These are phyloP conservation scores for Hermatobates lingyangjiaoensis DNA, from an alignment of 1,140 invertebrate species.

Conservation along the genomic window DNA sequence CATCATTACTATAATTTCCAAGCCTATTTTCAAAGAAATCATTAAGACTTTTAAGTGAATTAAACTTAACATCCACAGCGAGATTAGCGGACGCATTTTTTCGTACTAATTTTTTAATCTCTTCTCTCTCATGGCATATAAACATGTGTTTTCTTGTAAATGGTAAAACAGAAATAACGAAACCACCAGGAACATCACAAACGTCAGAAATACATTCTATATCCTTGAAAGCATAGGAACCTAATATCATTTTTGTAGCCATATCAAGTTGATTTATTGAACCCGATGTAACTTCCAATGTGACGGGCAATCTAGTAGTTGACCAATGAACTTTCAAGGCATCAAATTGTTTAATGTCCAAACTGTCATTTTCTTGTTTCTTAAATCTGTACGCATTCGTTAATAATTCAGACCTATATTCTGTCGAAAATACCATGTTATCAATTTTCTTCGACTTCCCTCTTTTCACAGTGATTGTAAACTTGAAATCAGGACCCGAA, in stretches of 20 bases:
- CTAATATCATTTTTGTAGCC: conserved; percentile 53
- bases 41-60: conserved; percentile 59
- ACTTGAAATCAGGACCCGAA: conserved; percentile 39
- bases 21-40: conserved; percentile 71
- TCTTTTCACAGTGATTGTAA: conserved; percentile 72
- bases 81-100: conserved; percentile 61
- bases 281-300: conserved; percentile 73
- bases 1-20: conserved; percentile 65
- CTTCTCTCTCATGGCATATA: conserved; percentile 58
- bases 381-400: conserved; percentile 74
- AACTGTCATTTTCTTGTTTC: conserved; percentile 51
- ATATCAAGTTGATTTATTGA: conserved; percentile 81
- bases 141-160: conserved; percentile 80
- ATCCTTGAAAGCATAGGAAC: conserved; percentile 84
- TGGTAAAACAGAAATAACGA: conserved; percentile 71
- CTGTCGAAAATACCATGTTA: conserved; percentile 93
- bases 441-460: conserved; percentile 59
- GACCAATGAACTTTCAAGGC: conserved; percentile 93
- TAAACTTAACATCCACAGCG: conserved; percentile 62
- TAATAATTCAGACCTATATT: conserved; percentile 77
- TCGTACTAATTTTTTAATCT: conserved; percentile 67
- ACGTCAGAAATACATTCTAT: conserved; percentile 59
- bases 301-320: conserved; percentile 64
- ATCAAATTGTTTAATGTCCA: conserved; percentile 51
- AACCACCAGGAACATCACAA: conserved; percentile 52